Evolutionary conservation across 2,797 vertebrate genomes (phyloP), one percentile per base, ranked within the genome.

Genomic region (Lepidocolaptes lacrymiger): DNA sequence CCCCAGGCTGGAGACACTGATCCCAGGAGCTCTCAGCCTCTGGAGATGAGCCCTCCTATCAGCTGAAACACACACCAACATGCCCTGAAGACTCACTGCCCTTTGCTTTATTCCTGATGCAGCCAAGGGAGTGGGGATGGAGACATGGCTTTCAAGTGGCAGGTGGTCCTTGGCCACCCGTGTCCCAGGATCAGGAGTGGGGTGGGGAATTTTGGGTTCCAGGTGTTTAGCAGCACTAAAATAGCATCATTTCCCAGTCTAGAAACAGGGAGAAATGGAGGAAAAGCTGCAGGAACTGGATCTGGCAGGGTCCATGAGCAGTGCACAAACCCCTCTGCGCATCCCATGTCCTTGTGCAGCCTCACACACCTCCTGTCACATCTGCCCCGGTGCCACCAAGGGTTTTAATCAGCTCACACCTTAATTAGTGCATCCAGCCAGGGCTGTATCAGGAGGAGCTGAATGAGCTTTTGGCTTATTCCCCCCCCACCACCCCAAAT

Each of bases 91-190:
- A 4, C 18, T 14, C 37, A 7, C 34, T 68, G 43, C 39, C 24
- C 49, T 85, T 43, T 23, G 11, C 48, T 51, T 48, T 10, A 17
- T 36, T 13, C 54, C 69, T 7, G n/a, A 2, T 6, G 12, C 14
- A 28, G 6, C 0, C 32, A 28, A 28, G 21, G 54, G 49, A 44
- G 12, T 3, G 10, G 10, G 49, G n/a, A 4, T 24, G 36, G 14
- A 34, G 37, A 23, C 28, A 81, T 26, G 0, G 0, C 26, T 66
- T 6, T 26, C 4, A 0, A 1, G 0, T 2, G 7, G 39, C 43
- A 12, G 17, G 30, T 58, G 22, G 19, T 64, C n/a, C 26, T 46
- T 1, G 2, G 22, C 30, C 52, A 84, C 68, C 3, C 0, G 2
- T 21, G 12, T 36, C 52, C 44, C 54, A 36, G 28, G 16, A 4